phyloP scores from a whole-genome alignment of 2,797 vertebrate species.

The Lepus townsendii region DNA sequence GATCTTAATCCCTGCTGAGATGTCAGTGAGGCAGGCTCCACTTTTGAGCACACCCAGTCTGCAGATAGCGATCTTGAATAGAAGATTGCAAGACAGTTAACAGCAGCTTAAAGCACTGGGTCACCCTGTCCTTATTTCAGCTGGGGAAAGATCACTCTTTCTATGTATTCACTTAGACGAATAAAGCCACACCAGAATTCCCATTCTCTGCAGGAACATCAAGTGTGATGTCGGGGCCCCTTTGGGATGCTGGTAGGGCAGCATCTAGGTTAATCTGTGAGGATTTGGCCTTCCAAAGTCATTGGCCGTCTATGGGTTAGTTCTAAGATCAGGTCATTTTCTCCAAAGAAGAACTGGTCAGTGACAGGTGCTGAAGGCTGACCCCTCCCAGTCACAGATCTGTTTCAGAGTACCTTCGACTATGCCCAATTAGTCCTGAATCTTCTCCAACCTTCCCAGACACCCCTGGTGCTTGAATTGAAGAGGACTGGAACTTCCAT shows the following conservation, averaged over 20 bases:
- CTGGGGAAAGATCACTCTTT: neutral
- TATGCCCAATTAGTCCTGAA: neutral
- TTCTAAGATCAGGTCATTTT: neutral
- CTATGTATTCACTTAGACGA: constrained; percentile 15
- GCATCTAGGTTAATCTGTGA: neutral
- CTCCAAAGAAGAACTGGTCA: neutral
- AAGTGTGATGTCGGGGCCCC: neutral
- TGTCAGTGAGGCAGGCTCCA: constrained; percentile 22
- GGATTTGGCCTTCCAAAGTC: neutral
- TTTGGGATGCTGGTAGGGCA: neutral
- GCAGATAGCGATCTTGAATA: constrained; percentile 65
- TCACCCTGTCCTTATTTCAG: constrained; percentile 9
- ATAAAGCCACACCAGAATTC: neutral
- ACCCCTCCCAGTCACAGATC: neutral
- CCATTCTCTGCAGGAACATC: neutral
- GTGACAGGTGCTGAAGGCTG: neutral
- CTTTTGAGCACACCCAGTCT: neutral
- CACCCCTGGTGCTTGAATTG: neutral
- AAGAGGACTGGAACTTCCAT: neutral
- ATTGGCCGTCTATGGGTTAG: neutral
- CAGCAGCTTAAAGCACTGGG: constrained; percentile 29
- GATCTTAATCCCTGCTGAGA: constrained; percentile 49
- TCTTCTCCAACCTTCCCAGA: neutral
- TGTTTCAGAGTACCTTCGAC: neutral
- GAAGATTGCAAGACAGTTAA: constrained; percentile 59